Percentiles rank a stretch among this genome's conserved stretches.
Conservation (phyloP, 1,140 invertebrate species). For the Bombus waltoni region DNA sequence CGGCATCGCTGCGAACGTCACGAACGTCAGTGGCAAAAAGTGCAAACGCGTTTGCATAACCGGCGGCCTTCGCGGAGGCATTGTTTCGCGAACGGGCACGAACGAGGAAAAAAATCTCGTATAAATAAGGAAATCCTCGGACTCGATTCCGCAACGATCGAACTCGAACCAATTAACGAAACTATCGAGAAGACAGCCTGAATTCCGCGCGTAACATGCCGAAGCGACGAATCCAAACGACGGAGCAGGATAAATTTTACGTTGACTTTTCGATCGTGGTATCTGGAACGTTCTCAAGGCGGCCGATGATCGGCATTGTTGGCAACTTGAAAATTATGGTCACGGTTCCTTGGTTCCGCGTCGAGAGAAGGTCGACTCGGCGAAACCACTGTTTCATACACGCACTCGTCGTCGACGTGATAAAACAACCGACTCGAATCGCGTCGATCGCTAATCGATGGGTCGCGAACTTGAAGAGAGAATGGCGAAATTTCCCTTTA, state of each 20-base stretch:
- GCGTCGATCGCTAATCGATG: too few species aligned
- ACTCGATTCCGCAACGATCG: not conserved
- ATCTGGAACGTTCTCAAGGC: not conserved
- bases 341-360: constrained; percentile 30
- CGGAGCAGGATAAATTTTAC: not conserved
- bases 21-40: constrained; percentile 49
- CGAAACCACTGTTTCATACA: not conserved
- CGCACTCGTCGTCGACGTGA: not conserved
- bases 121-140: not conserved
- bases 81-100: constrained; percentile 44
- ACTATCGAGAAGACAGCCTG: too few species aligned
- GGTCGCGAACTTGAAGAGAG: too few species aligned
- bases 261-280: not conserved
- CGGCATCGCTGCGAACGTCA: not conserved
- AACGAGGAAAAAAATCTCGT: not conserved
- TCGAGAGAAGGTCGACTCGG: constrained; percentile 7
- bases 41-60: constrained; percentile 65
- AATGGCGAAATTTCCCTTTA: too few species aligned
- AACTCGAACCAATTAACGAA: not conserved
- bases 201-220: too few species aligned
- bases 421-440: not conserved
- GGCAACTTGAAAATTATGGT: constrained; percentile 21
- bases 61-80: constrained; percentile 53
- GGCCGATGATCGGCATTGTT: not conserved
- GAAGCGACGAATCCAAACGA: too few species aligned